Conservation (phyloP, 2,113 vertebrate species). For the Pedionomus torquatus region DNA sequence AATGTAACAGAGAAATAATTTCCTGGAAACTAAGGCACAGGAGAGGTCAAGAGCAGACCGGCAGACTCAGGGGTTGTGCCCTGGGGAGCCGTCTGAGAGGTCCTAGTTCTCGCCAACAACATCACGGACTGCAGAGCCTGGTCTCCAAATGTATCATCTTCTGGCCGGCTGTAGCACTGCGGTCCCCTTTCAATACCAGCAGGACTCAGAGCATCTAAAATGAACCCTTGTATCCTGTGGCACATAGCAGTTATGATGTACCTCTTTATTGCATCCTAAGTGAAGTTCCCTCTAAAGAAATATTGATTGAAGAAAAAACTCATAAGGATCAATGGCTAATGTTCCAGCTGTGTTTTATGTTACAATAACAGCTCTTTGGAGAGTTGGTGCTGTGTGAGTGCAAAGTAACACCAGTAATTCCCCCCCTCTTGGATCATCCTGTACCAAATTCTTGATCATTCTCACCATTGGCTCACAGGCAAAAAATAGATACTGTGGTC, state of each 20-base stretch:
- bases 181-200: conserved; percentile 1
- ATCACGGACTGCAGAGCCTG: neutral
- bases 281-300: conserved; percentile 56
- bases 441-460: neutral
- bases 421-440: neutral
- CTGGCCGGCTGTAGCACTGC: neutral
- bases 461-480: neutral
- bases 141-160: neutral
- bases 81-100: neutral
- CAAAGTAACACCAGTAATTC: conserved; percentile 42
- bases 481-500: neutral
- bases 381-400: conserved; percentile 34
- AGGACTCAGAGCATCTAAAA: conserved; percentile 12
- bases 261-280: conserved; percentile 53
- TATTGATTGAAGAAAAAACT: conserved; percentile 52
- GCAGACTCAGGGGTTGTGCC: neutral
- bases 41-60: neutral
- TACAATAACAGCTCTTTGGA: conserved; percentile 48
- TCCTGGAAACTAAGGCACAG: neutral
- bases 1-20: neutral
- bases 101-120: neutral
- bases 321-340: conserved; percentile 55
- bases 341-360: conserved; percentile 43
- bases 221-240: conserved; percentile 15
- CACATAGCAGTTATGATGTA: conserved; percentile 23